phyloP scores from a whole-genome alignment of 2,797 vertebrate genomes.

The Lutjanus campechanus region DNA sequence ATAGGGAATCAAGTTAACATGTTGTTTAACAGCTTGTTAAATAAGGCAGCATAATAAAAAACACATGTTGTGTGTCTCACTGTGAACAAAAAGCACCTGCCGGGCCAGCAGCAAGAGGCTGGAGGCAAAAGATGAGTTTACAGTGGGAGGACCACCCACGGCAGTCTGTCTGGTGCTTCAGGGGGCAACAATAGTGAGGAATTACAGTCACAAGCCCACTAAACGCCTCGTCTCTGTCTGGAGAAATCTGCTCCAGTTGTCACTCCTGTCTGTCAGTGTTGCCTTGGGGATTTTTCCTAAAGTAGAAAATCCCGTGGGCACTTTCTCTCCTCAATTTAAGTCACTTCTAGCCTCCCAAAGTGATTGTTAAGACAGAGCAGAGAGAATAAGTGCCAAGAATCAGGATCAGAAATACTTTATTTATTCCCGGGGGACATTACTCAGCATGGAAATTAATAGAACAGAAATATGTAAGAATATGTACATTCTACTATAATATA shows the following conservation, averaged over 20 bases:
- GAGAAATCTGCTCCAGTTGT: constrained; percentile 21
- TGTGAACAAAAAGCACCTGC: constrained; percentile 56
- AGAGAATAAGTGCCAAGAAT: neutral
- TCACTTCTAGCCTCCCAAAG: neutral
- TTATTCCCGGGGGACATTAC: too few species aligned
- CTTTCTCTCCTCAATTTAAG: neutral
- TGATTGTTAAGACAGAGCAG: neutral
- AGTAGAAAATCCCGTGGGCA: neutral
- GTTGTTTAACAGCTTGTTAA: constrained; percentile 73
- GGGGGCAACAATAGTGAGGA: constrained; percentile 57
- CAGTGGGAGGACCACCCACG: constrained; percentile 68
- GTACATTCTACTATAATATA: too few species aligned
- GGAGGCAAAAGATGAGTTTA: constrained; percentile 43
- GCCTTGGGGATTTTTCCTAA: constrained; percentile 18
- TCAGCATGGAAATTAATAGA: too few species aligned
- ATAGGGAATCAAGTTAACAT: constrained; percentile 74
- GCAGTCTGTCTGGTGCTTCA: constrained; percentile 56
- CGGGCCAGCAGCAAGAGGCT: constrained; percentile 6
- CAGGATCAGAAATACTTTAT: neutral
- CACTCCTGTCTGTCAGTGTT: constrained; percentile 31
- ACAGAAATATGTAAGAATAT: too few species aligned
- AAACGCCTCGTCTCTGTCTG: constrained; percentile 50
- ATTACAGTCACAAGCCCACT: constrained; percentile 35
- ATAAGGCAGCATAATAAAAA: constrained; percentile 48
- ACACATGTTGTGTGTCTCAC: constrained; percentile 49